A percentile compares a stretch with the other conserved stretches of the same genome.
phyloP scores from a whole-genome alignment of 1,140 invertebrate genomes.

The Cecropterus lyciades region DNA sequence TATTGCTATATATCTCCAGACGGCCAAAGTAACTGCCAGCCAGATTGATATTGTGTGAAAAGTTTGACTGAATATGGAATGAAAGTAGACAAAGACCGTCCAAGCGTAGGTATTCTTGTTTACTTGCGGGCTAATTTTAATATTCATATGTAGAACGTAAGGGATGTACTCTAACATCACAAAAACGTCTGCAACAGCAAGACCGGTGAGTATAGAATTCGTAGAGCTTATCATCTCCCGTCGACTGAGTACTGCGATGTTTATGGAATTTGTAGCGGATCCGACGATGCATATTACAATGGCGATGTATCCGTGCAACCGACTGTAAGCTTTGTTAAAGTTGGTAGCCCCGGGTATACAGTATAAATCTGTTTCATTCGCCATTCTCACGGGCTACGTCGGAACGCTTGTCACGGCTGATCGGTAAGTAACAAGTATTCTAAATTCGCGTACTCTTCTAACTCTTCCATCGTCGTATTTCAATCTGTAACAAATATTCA shows the following conservation, averaged over 20 bases:
- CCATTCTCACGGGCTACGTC: constrained; percentile 55
- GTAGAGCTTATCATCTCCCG: constrained; percentile 94
- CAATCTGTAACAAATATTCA: constrained; percentile 43
- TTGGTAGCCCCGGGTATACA: constrained; percentile 78
- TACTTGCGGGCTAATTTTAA: constrained; percentile 85
- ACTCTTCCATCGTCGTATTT: constrained; percentile 21
- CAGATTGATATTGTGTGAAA: constrained; percentile 97
- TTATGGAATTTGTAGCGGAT: constrained; percentile 95
- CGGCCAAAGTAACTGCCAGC: constrained; percentile 94
- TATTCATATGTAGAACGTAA: constrained; percentile 92
- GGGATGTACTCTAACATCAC: constrained; percentile 98
- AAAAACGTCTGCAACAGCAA: constrained; percentile 96
- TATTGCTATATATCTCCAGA: constrained; percentile 97
- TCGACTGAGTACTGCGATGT: constrained; percentile 96
- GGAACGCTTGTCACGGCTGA: constrained; percentile 54
- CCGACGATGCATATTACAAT: constrained; percentile 94
- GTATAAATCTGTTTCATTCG: constrained; percentile 71
- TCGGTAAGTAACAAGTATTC: not conserved
- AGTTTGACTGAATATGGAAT: constrained; percentile 93
- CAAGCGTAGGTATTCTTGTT: constrained; percentile 89
- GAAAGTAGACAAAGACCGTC: constrained; percentile 92
- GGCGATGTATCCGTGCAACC: constrained; percentile 81
- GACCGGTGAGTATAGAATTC: constrained; percentile 93
- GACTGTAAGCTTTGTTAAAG: constrained; percentile 77
- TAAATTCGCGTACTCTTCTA: constrained; percentile 10